Base-by-base conservation (phyloP, 2,113 vertebrate genomes). In the Rhinoptilus africanus region DNA sequence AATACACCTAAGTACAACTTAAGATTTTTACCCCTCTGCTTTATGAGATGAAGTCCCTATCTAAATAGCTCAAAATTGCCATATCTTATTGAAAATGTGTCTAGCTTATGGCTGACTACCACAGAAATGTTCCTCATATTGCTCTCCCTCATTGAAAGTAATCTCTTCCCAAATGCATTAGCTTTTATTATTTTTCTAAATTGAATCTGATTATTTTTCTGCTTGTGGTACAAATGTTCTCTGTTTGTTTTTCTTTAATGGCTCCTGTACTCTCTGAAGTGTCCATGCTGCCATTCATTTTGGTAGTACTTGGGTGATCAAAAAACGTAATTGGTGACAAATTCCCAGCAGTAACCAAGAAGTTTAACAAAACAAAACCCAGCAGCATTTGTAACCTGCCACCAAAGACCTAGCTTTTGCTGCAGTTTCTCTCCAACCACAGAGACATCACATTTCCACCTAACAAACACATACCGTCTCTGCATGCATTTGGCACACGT, bases 171-270 rank as follows among this genome's bases (percentile, higher is more conserved):
- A 93, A 80, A 94, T 30, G 76, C 54, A 94, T 93, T 94, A 75
- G 39, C 48, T 91, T 95, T 95, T 96, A 95, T 95, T 93, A 87
- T 94, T 97, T 93, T 97, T 69, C 88, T 87, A 89, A 96, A 95
- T 94, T 87, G 86, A 82, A 95, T 72, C 73, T 64, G 73, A 82
- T 92, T 73, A 64, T 94, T 95, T 91, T 93, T 73, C 87, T 81
- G 35, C 54, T 82, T 91, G 62, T 51, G 50, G 48, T 64, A 94
- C 62, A 89, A 78, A 59, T 32, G 41, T 57, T 81, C 50, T 45
- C 67, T 35, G 30, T 51, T 83, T n/a, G 22, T n/a, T 92, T 91
- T 91, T 68, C 63, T 89, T 91, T 92, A 89, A 91, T 39, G 59
- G 89, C 37, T 75, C 92, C 48, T 62, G 66, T 34, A 53, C 54